Conservation (phyloP, 2,113 vertebrate genomes). For the Galeopterus variegatus region DNA sequence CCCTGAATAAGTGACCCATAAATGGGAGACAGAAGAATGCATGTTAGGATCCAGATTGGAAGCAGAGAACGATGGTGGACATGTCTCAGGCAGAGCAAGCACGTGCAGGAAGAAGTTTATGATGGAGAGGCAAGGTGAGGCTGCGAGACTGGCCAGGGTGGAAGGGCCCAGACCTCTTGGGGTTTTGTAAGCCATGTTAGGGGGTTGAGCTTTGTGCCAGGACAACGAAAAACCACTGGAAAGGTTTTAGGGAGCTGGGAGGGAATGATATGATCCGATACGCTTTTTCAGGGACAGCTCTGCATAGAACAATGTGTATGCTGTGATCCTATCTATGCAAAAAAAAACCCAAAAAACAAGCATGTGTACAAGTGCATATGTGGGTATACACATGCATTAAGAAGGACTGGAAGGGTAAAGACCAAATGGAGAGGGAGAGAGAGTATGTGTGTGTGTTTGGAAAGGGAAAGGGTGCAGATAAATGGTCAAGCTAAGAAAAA, state of each 20-base stretch:
- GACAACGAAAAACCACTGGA: neutral
- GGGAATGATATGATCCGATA: neutral
- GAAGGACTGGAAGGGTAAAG: neutral
- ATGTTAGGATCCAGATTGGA: neutral
- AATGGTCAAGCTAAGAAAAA: neutral
- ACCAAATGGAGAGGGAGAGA: neutral
- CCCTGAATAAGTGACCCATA: neutral
- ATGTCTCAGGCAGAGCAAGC: neutral
- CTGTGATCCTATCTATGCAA: neutral
- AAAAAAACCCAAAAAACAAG: neutral
- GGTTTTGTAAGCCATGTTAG: neutral
- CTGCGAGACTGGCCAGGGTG: accelerated
- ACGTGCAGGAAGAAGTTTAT: neutral
- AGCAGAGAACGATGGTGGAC: neutral
- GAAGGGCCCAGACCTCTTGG: neutral
- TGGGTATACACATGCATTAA: no score
- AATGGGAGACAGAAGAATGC: neutral
- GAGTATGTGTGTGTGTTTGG: neutral
- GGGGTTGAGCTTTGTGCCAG: neutral
- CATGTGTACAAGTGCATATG: no score
- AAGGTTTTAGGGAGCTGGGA: neutral
- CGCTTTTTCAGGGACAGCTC: neutral
- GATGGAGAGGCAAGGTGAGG: neutral
- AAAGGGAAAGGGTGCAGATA: neutral
- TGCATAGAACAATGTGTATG: neutral